Evolutionary conservation across 2,797 vertebrate species (phyloP).

Genomic region (Geotrypetes seraphini): DNA sequence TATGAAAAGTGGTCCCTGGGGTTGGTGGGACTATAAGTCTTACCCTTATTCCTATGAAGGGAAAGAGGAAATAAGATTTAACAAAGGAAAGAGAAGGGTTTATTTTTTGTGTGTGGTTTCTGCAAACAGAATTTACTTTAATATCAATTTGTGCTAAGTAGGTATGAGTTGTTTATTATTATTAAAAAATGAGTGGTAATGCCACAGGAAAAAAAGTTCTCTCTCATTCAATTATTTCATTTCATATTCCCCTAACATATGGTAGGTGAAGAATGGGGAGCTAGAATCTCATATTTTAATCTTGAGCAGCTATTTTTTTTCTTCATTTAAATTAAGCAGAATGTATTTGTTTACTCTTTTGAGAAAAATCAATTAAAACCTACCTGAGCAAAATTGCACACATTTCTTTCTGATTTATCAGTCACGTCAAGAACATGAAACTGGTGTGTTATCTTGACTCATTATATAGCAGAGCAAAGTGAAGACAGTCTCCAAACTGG

Average conservation of each 20-base stretch:
- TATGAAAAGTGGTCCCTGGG: no score
- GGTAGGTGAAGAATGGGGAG: background rate
- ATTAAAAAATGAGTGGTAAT: no score
- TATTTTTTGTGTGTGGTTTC: no score
- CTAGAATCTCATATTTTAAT: background rate
- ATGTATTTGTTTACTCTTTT: conserved; percentile 7
- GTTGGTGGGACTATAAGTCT: no score
- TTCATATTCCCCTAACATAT: background rate
- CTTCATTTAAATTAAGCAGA: background rate
- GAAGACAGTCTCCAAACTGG: conserved; percentile 19
- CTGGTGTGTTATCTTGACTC: conserved; percentile 6
- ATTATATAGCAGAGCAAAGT: conserved; percentile 15
- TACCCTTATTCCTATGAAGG: no score
- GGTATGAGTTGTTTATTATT: no score
- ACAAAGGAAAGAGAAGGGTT: no score
- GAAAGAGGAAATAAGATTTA: no score
- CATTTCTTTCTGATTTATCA: conserved; percentile 4
- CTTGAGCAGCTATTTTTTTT: background rate
- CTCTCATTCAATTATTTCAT: background rate
- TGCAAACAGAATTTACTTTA: no score
- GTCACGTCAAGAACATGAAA: conserved; percentile 1
- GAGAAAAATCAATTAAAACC: conserved; percentile 7
- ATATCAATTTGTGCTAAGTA: no score
- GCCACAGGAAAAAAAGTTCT: no score
- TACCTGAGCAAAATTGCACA: conserved; percentile 4